Conservation (phyloP, 2,797 vertebrate species). For the Mormyrus proboscirostris region DNA sequence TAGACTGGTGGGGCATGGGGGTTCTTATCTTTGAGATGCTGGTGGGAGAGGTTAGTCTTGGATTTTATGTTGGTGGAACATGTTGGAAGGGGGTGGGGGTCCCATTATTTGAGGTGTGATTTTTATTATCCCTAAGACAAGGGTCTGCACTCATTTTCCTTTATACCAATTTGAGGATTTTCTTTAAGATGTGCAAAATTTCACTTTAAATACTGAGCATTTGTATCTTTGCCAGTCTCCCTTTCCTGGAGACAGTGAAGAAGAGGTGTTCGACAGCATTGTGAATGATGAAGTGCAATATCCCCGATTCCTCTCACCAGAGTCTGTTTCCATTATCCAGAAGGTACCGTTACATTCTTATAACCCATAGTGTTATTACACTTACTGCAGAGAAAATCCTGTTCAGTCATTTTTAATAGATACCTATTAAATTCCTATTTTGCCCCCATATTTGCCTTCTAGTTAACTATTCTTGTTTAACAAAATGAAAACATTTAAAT, state of each 20-base stretch:
- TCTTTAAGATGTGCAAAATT: neutral
- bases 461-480: neutral
- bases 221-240: slow-evolving; percentile 66
- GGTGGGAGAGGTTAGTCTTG: slow-evolving; percentile 80
- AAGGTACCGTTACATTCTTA: slow-evolving; percentile 61
- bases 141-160: neutral
- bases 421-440: neutral
- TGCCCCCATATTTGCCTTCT: neutral
- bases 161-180: neutral
- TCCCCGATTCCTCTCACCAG: slow-evolving; percentile 74
- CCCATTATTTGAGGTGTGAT: neutral
- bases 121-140: neutral
- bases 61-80: neutral
- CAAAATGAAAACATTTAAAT: neutral
- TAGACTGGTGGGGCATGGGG: slow-evolving; percentile 96
- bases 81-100: neutral
- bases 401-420: neutral
- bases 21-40: slow-evolving; percentile 95
- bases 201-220: neutral
- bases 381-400: neutral
- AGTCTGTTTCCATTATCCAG: slow-evolving; percentile 71
- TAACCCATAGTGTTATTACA: neutral
- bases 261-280: slow-evolving; percentile 94
- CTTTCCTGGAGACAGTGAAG: slow-evolving; percentile 90
- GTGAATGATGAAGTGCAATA: slow-evolving; percentile 79